A percentile compares a stretch with the other conserved stretches of the same genome.
Conservation (phyloP, 2,888 invertebrate genomes). For the Meta bourneti region DNA sequence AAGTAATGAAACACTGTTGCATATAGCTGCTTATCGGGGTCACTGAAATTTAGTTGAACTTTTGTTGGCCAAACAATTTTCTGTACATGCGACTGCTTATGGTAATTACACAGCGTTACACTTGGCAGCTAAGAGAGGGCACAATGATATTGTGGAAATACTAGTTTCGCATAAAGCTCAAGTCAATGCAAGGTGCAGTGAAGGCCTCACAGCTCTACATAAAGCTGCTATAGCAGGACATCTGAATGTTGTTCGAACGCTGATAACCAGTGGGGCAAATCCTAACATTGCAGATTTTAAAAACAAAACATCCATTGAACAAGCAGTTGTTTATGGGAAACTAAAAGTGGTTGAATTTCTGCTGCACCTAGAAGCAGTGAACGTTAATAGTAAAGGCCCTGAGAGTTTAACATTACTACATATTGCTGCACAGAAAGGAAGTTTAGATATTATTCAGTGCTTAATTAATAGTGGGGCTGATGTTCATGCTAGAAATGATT, state of each 20-base stretch:
- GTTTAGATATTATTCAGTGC: constrained; percentile 21
- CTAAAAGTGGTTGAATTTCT: neutral
- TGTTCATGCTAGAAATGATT: constrained; percentile 2
- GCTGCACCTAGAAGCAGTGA: neutral
- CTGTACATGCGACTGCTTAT: neutral
- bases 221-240: constrained; percentile 16
- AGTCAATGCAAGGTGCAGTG: constrained; percentile 84
- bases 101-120: constrained; percentile 5
- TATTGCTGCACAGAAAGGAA: constrained; percentile 29
- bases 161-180: constrained; percentile 89
- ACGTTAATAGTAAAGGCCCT: constrained; percentile 9
- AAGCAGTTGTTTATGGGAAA: neutral
- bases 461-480: constrained; percentile 13
- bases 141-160: constrained; percentile 35
- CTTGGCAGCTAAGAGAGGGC: neutral
- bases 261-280: constrained; percentile 36
- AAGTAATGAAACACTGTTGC: neutral
- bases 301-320: neutral
- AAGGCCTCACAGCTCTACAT: constrained; percentile 86
- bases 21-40: neutral
- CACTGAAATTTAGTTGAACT: neutral
- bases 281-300: neutral
- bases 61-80: neutral
- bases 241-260: constrained; percentile 3
- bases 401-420: constrained; percentile 7